Base-by-base conservation (phyloP, 2,113 vertebrate species). In the Dromas ardeola region DNA sequence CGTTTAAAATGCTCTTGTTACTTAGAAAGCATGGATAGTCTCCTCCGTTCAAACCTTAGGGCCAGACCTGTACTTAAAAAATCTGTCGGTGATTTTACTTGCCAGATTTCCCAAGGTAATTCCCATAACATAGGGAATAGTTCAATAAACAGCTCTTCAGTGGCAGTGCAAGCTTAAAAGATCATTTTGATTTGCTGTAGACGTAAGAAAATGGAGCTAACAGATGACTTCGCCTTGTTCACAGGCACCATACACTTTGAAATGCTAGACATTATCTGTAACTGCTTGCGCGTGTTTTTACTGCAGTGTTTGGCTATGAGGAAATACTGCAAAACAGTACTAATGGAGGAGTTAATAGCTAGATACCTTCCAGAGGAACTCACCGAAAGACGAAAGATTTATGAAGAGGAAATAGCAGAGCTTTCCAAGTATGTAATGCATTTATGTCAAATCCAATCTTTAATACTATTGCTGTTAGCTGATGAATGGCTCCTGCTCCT, bases 341-440 rank as follows among this genome's bases (percentile, higher is more conserved):
- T 99, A 86, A 98, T 99, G 98, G 99, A 99, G 96, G 98, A 99
- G 40, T 91, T 99, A 77, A 99, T 99, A 90, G 98, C 98, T 8
- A 99, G 98, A 74, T 99, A 99, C 95, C 98, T 99, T 96, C 99
- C 99, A 38, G 98, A 98, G 72, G 99, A 99, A 93, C 97, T 99
- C 83, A 98, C 97, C 27, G 99, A 99, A 87, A 97, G 99, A 91
- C 98, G 98, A 89, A 98, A 97, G 79, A 96, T 99, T 86, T 97
- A 99, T 88, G 98, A 98, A 97, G 99, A 99, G 59, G 99, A 99
- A 97, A 99, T 99, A 97, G 99, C 98, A 81, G 99, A 99, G 95
- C 97, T 99, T 90, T 99, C 99, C 66, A 99, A 99, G 99, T 99
- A 98, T 32, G 97, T 97, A 86, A 95, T 77, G 81, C 26, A 56